Percentiles rank a stretch among this genome's conserved stretches.
These are phyloP conservation scores for Ceratothoa steindachneri DNA, from an alignment of 2,888 invertebrate genomes.

Conservation along the genomic window DNA sequence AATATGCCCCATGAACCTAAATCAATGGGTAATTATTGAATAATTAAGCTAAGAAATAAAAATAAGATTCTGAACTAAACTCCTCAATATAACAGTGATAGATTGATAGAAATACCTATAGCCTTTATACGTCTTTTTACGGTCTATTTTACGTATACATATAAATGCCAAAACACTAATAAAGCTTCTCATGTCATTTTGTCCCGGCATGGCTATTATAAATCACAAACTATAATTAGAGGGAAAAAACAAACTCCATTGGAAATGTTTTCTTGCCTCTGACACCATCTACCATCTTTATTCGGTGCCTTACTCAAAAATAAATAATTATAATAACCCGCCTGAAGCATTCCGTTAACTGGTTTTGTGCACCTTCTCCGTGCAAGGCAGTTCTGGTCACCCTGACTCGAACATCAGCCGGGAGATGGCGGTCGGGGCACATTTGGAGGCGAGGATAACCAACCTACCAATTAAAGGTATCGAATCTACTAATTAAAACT, in stretches of 20 bases:
- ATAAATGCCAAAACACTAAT: too few species aligned
- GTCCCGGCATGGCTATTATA: too few species aligned
- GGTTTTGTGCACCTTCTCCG: background rate
- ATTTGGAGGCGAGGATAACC: background rate
- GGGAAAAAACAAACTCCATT: background rate
- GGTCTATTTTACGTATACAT: too few species aligned
- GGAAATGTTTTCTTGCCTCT: background rate
- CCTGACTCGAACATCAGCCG: background rate
- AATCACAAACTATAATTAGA: too few species aligned
- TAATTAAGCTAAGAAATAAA: too few species aligned
- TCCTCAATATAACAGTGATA: too few species aligned
- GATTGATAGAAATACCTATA: too few species aligned
- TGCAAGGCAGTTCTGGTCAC: background rate
- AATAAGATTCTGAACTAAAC: too few species aligned
- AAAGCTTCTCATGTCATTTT: too few species aligned
- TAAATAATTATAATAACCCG: background rate
- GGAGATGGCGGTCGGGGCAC: background rate
- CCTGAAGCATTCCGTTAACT: background rate
- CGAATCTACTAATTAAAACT: slow-evolving; percentile 2
- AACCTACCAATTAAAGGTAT: background rate
- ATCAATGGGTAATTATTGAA: too few species aligned
- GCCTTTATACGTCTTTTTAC: too few species aligned
- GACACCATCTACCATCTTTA: background rate
- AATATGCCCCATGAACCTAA: too few species aligned
- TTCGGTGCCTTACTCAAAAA: background rate